Conservation (phyloP, 2,113 vertebrate species). For the Microtus pennsylvanicus region DNA sequence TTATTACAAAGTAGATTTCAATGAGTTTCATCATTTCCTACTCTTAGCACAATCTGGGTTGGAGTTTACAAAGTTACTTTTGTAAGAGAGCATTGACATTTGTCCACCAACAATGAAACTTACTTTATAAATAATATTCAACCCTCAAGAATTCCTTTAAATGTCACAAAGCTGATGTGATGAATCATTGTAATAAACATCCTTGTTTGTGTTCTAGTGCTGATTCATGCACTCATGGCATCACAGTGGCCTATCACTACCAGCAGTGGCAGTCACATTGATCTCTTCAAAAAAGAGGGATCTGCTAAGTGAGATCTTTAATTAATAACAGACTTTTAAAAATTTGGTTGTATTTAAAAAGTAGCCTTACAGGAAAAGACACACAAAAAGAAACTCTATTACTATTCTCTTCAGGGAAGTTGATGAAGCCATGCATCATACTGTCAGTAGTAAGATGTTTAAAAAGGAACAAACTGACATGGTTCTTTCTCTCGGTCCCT, state of each 20-base stretch:
- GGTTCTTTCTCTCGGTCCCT: neutral
- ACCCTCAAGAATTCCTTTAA: constrained; percentile 36
- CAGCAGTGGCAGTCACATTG: neutral
- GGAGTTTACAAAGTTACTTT: neutral
- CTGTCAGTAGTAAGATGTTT: neutral
- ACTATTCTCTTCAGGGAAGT: constrained; percentile 16
- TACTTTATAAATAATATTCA: neutral
- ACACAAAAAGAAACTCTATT: neutral
- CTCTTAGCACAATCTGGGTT: neutral
- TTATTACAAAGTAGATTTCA: neutral
- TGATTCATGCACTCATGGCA: neutral
- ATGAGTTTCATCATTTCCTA: neutral
- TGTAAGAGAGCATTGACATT: neutral
- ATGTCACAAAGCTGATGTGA: constrained; percentile 6
- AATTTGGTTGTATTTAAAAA: constrained; percentile 62
- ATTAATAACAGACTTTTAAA: constrained; percentile 61
- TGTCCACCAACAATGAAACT: neutral
- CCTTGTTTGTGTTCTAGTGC: neutral
- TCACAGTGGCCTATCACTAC: neutral
- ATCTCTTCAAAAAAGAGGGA: constrained; percentile 39
- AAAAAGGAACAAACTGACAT: neutral
- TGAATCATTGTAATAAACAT: constrained; percentile 41
- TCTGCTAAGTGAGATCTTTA: constrained; percentile 59
- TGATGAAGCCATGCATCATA: constrained; percentile 17
- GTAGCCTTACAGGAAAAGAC: neutral